Percentiles rank a stretch among this genome's conserved stretches.
Conservation (phyloP, 1,140 invertebrate species). For the Antheraea mylitta region DNA sequence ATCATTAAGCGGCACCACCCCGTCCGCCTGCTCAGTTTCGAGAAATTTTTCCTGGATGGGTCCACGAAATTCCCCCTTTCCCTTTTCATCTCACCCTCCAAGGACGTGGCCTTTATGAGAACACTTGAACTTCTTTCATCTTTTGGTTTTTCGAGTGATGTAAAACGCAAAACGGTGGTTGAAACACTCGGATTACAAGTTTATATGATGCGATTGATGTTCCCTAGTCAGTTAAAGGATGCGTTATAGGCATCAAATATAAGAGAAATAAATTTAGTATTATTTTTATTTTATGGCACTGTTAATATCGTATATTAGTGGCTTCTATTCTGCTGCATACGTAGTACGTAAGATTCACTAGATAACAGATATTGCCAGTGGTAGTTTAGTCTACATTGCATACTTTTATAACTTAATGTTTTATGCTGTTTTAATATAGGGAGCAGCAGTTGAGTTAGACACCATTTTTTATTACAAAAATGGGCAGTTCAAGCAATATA, state of each 20-base stretch:
- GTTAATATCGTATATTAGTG: too few relatives aligned
- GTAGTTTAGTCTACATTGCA: too few relatives aligned
- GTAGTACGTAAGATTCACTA: too few relatives aligned
- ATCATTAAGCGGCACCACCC: constrained; percentile 58
- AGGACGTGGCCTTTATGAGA: constrained; percentile 45
- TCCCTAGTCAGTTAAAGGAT: constrained; percentile 9
- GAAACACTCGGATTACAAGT: constrained; percentile 13
- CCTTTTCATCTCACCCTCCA: constrained; percentile 35
- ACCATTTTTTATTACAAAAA: too few relatives aligned
- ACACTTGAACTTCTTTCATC: constrained; percentile 67
- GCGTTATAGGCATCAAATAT: constrained; percentile 5
- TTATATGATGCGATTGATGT: constrained; percentile 22
- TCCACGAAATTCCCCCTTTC: constrained; percentile 45
- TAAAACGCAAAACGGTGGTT: constrained; percentile 37
- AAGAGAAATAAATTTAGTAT: background rate
- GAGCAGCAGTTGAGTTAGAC: too few relatives aligned
- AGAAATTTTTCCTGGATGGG: constrained; percentile 52
- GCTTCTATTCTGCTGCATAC: too few relatives aligned
- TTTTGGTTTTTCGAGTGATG: constrained; percentile 43
- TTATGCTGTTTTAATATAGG: too few relatives aligned
- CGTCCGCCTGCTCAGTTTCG: constrained; percentile 38
- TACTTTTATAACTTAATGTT: too few relatives aligned
- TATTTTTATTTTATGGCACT: background rate
- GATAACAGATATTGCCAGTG: too few relatives aligned
- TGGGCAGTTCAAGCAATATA: too few relatives aligned